phyloP scores from a whole-genome alignment of 1,140 invertebrate genomes.

The Eupeodes corollae region DNA sequence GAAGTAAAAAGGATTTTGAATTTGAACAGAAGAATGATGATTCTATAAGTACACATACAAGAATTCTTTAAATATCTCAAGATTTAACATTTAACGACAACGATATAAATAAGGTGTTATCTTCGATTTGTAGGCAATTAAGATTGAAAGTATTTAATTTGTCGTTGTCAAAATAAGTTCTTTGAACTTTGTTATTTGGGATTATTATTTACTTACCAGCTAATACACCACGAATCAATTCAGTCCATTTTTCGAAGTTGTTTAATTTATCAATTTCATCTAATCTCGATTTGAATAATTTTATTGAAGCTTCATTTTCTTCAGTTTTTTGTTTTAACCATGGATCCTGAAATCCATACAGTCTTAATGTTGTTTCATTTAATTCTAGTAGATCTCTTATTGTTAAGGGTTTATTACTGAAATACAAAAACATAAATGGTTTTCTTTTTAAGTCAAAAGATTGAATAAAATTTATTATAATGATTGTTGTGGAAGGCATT shows the following conservation, averaged over 20 bases:
- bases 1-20: too few species aligned
- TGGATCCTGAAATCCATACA: slow-evolving; percentile 87
- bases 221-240: slow-evolving; percentile 47
- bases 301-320: slow-evolving; percentile 47
- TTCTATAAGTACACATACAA: too few species aligned
- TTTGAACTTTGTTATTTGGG: too few species aligned
- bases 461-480: not conserved
- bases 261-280: slow-evolving; percentile 45
- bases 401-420: slow-evolving; percentile 76
- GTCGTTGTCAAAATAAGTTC: too few species aligned
- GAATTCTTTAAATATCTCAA: too few species aligned
- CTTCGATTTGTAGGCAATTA: too few species aligned
- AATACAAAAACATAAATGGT: slow-evolving; percentile 37
- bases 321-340: slow-evolving; percentile 63
- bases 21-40: too few species aligned
- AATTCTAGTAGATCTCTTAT: slow-evolving; percentile 82
- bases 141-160: too few species aligned
- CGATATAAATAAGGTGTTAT: too few species aligned
- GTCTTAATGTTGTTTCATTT: slow-evolving; percentile 80
- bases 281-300: slow-evolving; percentile 41
- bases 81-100: too few species aligned
- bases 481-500: not conserved
- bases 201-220: slow-evolving; percentile 40
- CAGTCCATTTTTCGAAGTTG: slow-evolving; percentile 45
- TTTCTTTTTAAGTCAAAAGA: not conserved